Conservation (phyloP, 2,797 vertebrate species). For the Sphaeramia orbicularis region DNA sequence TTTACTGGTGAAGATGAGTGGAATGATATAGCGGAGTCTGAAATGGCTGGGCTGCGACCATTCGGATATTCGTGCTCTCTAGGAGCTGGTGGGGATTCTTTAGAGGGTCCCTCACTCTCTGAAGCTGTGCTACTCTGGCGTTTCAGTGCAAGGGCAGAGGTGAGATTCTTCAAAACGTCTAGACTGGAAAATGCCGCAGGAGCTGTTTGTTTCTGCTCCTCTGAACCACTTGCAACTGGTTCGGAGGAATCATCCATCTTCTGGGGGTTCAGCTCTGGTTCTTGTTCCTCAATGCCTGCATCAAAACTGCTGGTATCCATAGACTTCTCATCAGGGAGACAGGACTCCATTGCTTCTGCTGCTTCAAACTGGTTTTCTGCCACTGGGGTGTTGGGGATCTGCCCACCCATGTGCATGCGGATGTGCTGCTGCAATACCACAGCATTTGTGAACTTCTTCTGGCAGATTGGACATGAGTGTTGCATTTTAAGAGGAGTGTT, state of each 20-base stretch:
- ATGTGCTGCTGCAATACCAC: conserved; percentile 98
- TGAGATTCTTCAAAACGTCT: conserved; percentile 86
- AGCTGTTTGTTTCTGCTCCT: conserved; percentile 68
- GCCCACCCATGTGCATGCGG: conserved; percentile 99
- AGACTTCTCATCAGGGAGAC: conserved; percentile 78
- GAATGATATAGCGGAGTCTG: conserved; percentile 83
- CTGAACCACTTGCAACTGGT: conserved; percentile 55
- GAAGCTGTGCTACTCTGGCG: conserved; percentile 91
- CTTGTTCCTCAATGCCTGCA: conserved; percentile 81
- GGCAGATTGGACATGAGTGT: conserved; percentile 98
- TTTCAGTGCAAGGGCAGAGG: conserved; percentile 86
- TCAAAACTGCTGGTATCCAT: conserved; percentile 76
- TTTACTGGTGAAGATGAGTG: conserved; percentile 90
- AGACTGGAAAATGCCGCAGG: conserved; percentile 82
- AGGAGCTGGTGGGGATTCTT: conserved; percentile 84
- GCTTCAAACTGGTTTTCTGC: conserved; percentile 87
- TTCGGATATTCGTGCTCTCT: conserved; percentile 90
- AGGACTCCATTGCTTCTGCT: conserved; percentile 78
- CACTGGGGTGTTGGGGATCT: conserved; percentile 95
- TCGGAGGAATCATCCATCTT: conserved; percentile 76
- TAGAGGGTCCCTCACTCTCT: conserved; percentile 90
- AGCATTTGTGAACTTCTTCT: conserved; percentile 98
- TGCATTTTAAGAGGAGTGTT: conserved; percentile 93
- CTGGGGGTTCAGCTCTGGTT: conserved; percentile 82
- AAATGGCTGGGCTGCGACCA: conserved; percentile 88